phyloP scores from a whole-genome alignment of 2,888 invertebrate species.

The Drosophila pseudotakahashii region DNA sequence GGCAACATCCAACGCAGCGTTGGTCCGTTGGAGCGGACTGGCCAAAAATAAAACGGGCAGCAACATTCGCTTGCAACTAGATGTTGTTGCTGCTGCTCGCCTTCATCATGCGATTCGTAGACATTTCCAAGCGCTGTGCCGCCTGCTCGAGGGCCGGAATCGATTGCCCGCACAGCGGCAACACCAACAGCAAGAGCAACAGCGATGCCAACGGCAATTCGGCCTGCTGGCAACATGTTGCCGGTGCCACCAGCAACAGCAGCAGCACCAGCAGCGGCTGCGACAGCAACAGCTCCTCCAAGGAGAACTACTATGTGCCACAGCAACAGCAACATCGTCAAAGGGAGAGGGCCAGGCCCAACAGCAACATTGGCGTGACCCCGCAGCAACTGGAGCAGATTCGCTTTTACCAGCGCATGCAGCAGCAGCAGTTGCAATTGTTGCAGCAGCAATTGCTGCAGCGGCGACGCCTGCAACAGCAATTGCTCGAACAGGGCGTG shows the following conservation, averaged over 20 bases:
- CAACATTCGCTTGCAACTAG: constrained; percentile 74
- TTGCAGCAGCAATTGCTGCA: constrained; percentile 83
- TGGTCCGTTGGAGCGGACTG: constrained; percentile 64
- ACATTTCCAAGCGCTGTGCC: constrained; percentile 82
- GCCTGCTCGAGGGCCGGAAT: constrained; percentile 58
- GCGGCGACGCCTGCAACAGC: constrained; percentile 83
- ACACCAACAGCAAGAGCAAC: constrained; percentile 1
- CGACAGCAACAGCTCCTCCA: constrained; percentile 80
- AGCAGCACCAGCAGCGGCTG: constrained; percentile 82
- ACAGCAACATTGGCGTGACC: constrained; percentile 76
- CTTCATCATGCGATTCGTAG: constrained; percentile 84
- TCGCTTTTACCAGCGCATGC: constrained; percentile 83
- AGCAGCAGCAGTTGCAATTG: constrained; percentile 83
- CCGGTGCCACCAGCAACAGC: constrained; percentile 56
- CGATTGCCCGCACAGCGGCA: constrained; percentile 49
- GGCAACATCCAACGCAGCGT: constrained; percentile 67
- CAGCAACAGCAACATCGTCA: constrained; percentile 69
- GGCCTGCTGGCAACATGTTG: constrained; percentile 74
- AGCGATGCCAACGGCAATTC: constrained; percentile 54
- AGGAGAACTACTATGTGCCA: constrained; percentile 79
- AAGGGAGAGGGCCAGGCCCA: constrained; percentile 59
- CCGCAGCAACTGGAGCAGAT: constrained; percentile 88
- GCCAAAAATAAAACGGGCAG: constrained; percentile 60
- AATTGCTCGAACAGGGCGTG: constrained; percentile 79
- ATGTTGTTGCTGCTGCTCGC: constrained; percentile 84